phyloP scores from a whole-genome alignment of 2,797 vertebrate genomes.

The Neomorphus geoffroyi region DNA sequence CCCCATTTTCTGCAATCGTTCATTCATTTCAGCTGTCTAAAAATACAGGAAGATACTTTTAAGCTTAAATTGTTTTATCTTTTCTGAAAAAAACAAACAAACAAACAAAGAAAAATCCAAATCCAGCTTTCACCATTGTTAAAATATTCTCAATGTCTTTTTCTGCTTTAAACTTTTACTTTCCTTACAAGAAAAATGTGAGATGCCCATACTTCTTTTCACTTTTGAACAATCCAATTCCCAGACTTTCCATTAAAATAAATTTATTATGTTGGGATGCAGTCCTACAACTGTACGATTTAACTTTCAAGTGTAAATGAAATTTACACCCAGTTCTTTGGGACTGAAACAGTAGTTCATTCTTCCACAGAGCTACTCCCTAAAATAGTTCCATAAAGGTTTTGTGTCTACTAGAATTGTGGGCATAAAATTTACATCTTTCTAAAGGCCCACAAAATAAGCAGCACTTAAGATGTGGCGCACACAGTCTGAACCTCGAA shows the following conservation, averaged over 20 bases:
- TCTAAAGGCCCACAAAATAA: background rate
- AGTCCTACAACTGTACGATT: background rate
- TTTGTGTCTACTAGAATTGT: background rate
- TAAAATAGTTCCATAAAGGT: background rate
- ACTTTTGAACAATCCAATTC: background rate
- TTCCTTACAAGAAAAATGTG: background rate
- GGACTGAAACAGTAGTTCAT: background rate
- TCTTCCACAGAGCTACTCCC: background rate
- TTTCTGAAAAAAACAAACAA: background rate
- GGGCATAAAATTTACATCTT: background rate
- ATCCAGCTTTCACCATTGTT: background rate
- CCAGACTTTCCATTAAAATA: background rate
- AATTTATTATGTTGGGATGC: background rate
- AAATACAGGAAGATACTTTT: background rate
- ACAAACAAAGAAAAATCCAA: no score
- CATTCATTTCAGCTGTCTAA: slow-evolving; percentile 89
- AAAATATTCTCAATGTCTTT: background rate
- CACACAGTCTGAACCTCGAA: background rate
- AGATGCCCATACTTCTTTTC: background rate
- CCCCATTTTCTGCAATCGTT: slow-evolving; percentile 86
- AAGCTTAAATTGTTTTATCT: background rate
- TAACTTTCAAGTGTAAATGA: background rate
- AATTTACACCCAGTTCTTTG: background rate
- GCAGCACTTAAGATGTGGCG: background rate
- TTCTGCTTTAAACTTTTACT: background rate